Base-by-base conservation (phyloP, 2,797 vertebrate genomes). In the Nyctibius grandis region DNA sequence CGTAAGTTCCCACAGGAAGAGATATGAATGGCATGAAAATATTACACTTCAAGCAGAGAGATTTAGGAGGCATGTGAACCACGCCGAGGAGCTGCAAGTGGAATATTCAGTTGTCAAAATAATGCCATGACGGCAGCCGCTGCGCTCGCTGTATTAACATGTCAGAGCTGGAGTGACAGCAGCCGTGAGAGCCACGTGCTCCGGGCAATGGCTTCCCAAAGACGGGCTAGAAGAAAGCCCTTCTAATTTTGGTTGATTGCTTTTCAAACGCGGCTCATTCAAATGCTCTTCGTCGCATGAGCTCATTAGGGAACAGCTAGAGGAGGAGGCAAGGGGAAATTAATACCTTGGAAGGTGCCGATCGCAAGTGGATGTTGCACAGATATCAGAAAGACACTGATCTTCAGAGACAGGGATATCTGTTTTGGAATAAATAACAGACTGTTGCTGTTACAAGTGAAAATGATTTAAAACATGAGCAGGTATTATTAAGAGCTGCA, bases 51-150 rank as follows among this genome's bases (percentile, higher is more conserved):
- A 81, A 67, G 88, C 70, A 48, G 60, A 59, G 92, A 93, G 91
- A 82, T 91, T 96, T 84, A 88, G 76, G 63, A 91, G 74, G 80
- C 64, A 45, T 15, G 44, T 40, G 91, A 94, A 59, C 77, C 90
- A 28, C 2, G 0, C 50, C 2, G 22, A 73, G 65, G 92, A 91
- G 85, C 28, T 69, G 85, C 47, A 36, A 81, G 91, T 0, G 51
- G 89, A 95, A 75, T 67, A 84, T 89, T 67, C 74, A 34, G 56
- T 45, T 83, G 82, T 91, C 91, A 82, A 56, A 91, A 69, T 48
- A 14, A 77, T 0, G 40, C 72, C 34, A 64, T 2, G 60, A 53
- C 0, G 4, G 84, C 67, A 11, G 61, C 34, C 2, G 1, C 72
- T 0, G 78, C 25, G 15, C 89, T 70, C n/a, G 12, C 31, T 38